These are phyloP conservation scores for Dreissena polymorpha DNA, from an alignment of 1,140 invertebrate genomes.

Conservation along the genomic window DNA sequence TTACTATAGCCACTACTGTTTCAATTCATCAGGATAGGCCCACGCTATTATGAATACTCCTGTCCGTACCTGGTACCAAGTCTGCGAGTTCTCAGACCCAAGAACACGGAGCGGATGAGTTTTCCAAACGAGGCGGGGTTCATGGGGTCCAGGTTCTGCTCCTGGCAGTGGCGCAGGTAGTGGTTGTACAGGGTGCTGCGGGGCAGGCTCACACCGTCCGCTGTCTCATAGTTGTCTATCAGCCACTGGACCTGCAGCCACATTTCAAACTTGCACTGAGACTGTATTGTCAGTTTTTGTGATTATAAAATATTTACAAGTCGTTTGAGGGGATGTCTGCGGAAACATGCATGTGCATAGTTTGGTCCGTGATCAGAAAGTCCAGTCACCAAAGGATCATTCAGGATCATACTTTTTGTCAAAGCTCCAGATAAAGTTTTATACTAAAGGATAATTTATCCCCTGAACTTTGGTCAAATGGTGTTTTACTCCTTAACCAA, in stretches of 20 bases:
- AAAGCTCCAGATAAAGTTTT: no score
- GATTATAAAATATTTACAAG: conserved; percentile 48
- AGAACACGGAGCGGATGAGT: conserved; percentile 98
- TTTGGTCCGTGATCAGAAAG: no score
- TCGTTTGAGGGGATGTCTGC: no score
- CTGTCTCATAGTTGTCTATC: conserved; percentile 98
- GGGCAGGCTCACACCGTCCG: conserved; percentile 97
- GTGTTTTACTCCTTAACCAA: no score
- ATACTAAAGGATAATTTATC: no score
- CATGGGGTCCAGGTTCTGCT: conserved; percentile 97
- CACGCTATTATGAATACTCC: no score
- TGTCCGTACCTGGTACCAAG: conserved; percentile 91
- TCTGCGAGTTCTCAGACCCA: conserved; percentile 94
- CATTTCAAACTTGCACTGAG: conserved; percentile 63
- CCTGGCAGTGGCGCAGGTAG: conserved; percentile 96
- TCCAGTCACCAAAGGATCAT: no score
- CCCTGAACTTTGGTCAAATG: no score
- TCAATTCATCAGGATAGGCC: no score
- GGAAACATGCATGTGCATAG: no score
- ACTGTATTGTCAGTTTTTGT: conserved; percentile 90
- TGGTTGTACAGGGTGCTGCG: conserved; percentile 98
- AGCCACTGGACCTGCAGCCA: conserved; percentile 94
- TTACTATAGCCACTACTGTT: no score
- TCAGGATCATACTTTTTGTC: no score
- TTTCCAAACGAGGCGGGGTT: conserved; percentile 99